phyloP scores from a whole-genome alignment of 2,888 invertebrate genomes.

The Ormyrus pomaceus region DNA sequence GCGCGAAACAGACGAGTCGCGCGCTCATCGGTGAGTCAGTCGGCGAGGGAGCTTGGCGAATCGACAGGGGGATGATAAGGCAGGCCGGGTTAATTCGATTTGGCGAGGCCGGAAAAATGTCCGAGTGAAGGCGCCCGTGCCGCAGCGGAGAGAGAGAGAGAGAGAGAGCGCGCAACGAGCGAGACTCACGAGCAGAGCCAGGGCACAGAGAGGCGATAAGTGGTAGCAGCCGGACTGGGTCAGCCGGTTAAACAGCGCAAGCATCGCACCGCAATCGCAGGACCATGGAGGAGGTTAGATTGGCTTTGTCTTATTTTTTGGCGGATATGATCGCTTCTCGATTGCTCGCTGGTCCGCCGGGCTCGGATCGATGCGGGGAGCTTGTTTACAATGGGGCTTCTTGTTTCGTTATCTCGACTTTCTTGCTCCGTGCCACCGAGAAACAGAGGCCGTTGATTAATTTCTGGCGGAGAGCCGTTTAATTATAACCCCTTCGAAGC shows the following conservation, averaged over 20 bases:
- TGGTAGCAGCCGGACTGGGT: constrained; percentile 39
- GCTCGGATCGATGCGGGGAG: no score
- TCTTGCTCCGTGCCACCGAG: no score
- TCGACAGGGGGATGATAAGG: not conserved
- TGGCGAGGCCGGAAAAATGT: constrained; percentile 66
- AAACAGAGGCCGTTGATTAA: no score
- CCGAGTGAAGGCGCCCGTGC: constrained; percentile 23
- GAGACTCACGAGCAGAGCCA: not conserved
- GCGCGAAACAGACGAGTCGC: constrained; percentile 21
- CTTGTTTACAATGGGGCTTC: no score
- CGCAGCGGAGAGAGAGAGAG: constrained; percentile 35
- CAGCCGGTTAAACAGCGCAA: constrained; percentile 23
- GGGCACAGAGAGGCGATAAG: not conserved
- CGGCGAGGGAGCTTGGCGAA: not conserved
- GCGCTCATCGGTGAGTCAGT: not conserved
- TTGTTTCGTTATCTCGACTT: no score
- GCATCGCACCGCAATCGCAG: not conserved
- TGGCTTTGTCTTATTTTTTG: no score
- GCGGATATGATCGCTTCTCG: no score
- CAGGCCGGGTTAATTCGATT: constrained; percentile 61
- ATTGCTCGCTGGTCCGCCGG: no score
- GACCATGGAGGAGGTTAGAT: no score
- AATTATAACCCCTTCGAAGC: no score
- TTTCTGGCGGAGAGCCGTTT: no score
- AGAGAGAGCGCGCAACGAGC: not conserved